phyloP scores from a whole-genome alignment of 1,140 invertebrate genomes.

The Camponotus floridanus region DNA sequence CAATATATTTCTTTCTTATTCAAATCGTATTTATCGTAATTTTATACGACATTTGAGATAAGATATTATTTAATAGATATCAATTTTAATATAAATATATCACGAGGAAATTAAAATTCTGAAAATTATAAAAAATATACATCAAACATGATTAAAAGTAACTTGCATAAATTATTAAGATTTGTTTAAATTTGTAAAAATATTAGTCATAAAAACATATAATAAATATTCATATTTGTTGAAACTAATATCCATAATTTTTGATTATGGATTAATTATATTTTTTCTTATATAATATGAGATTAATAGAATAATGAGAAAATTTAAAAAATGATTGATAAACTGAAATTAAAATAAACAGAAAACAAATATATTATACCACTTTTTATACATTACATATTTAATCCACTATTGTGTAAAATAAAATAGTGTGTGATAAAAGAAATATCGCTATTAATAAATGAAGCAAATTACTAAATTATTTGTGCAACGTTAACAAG shows the following conservation, averaged over 20 bases:
- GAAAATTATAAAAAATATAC: neutral
- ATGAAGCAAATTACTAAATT: neutral
- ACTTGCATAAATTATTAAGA: no score
- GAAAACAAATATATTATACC: neutral
- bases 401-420: neutral
- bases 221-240: slow-evolving; percentile 1
- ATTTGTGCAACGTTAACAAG: slow-evolving; percentile 37
- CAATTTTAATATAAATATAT: neutral
- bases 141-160: neutral
- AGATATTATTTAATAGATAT: slow-evolving; percentile 2
- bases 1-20: neutral
- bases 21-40: neutral
- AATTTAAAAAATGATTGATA: no score
- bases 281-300: no score
- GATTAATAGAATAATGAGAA: no score
- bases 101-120: neutral
- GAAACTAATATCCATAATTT: neutral
- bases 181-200: neutral
- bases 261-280: neutral
- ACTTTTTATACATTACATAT: neutral
- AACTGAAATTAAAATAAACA: no score
- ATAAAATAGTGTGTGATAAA: no score
- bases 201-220: neutral
- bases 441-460: neutral
- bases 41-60: neutral